These are phyloP conservation scores for Aepyceros melampus DNA, from an alignment of 2,113 vertebrate species.

Conservation along the genomic window DNA sequence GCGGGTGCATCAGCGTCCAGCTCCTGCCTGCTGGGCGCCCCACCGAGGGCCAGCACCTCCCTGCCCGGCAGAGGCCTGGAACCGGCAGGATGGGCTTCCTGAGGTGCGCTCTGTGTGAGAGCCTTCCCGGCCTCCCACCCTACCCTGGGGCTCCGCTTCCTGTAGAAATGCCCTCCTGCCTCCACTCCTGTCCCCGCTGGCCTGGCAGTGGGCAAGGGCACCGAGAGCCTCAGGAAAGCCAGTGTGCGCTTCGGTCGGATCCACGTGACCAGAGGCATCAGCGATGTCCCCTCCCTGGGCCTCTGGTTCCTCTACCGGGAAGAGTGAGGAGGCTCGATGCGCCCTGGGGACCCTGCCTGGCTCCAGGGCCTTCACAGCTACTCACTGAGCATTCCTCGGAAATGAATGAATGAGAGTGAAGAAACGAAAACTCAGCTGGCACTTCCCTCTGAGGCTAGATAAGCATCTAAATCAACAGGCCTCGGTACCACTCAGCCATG, in stretches of 20 bases:
- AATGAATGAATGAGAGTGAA: not conserved
- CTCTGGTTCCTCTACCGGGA: fast-evolving
- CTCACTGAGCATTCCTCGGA: not conserved
- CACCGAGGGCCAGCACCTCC: too few species aligned
- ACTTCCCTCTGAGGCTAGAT: not conserved
- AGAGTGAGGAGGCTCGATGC: not conserved
- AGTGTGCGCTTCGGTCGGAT: not conserved
- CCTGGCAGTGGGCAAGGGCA: not conserved
- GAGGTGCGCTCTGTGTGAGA: fast-evolving
- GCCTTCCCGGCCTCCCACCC: too few species aligned
- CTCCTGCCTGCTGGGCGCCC: not conserved
- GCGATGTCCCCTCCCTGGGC: not conserved
- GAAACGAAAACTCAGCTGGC: not conserved
- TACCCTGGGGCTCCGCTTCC: not conserved
- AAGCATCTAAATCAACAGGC: not conserved
- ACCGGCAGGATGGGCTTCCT: not conserved
- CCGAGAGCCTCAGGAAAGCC: not conserved
- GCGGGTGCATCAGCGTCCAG: not conserved
- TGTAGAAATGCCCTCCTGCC: not conserved
- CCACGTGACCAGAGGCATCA: fast-evolving
- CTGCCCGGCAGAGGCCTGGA: not conserved
- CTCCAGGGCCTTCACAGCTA: not conserved
- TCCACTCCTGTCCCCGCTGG: not conserved
- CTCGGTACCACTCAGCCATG: not conserved
- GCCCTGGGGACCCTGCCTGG: not conserved